A percentile compares a stretch with the other conserved stretches of the same genome.
Evolutionary conservation across 2,888 invertebrate genomes (phyloP).

Genomic region (Nephrotoma guestfalica): DNA sequence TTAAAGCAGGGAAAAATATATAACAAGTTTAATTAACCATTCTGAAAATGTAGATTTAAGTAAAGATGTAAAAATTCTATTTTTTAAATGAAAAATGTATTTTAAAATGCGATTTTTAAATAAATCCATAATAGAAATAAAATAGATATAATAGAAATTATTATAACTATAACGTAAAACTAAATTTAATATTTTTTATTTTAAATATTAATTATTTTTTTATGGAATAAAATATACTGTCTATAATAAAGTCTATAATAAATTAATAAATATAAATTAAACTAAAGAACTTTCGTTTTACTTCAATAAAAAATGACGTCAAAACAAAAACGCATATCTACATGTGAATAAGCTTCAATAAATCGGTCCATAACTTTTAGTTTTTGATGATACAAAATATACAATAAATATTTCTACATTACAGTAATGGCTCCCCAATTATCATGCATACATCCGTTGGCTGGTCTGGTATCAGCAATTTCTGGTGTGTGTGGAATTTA

Average conservation of each 20-base stretch:
- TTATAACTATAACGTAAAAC: background rate
- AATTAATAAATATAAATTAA: too few species aligned
- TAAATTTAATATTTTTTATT: background rate
- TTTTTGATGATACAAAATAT: background rate
- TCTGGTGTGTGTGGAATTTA: too few species aligned
- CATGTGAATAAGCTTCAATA: background rate
- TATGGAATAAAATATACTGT: background rate
- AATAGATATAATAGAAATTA: background rate
- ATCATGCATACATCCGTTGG: background rate
- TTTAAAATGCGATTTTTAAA: background rate
- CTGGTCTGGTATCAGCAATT: too few species aligned
- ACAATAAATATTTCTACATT: background rate
- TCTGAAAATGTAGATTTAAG: background rate
- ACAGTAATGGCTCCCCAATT: background rate
- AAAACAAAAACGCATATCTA: background rate
- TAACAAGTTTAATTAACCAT: background rate
- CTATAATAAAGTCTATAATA: too few species aligned
- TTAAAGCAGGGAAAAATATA: background rate
- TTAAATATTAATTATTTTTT: background rate
- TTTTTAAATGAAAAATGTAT: background rate
- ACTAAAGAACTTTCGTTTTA: background rate
- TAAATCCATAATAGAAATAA: background rate
- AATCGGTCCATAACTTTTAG: background rate
- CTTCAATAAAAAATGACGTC: background rate
- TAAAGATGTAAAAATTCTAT: background rate